Evolutionary conservation across 23 tunicate species (phyloP).

Genomic region (Trididemnum clinides): DNA sequence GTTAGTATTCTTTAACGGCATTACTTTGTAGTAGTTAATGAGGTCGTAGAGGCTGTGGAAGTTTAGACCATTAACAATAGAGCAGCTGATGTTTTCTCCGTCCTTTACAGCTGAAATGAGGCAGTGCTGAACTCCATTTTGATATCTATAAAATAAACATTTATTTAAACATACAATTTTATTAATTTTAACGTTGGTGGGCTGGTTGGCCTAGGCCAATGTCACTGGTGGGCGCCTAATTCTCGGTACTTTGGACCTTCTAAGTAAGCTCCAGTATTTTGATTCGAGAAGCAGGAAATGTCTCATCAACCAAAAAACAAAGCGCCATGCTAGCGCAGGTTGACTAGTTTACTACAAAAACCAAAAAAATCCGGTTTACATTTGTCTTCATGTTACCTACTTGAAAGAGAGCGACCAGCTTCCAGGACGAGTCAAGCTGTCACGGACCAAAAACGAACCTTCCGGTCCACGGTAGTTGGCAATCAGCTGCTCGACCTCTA

Average conservation of each 20-base stretch:
- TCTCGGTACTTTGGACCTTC: no score
- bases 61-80: conserved; percentile 21
- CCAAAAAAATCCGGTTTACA: no score
- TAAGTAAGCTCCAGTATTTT: no score
- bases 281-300: no score
- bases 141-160: conserved; percentile 39
- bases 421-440: conserved; percentile 56
- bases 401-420: conserved; percentile 62
- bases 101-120: conserved; percentile 25
- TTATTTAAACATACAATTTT: no score
- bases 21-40: conserved; percentile 63
- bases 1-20: conserved; percentile 58
- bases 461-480: conserved; percentile 40
- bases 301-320: no score
- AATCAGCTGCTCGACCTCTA: conserved; percentile 44
- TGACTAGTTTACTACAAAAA: no score
- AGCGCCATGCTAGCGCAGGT: no score
- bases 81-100: conserved; percentile 40
- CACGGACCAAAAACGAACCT: conserved; percentile 86
- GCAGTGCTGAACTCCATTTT: conserved; percentile 67
- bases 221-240: no score
- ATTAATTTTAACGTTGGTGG: no score
- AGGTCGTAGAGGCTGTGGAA: conserved; percentile 78
- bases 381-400: no score
- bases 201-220: no score